These are phyloP conservation scores for Drosophila neocordata DNA, from an alignment of 1,140 invertebrate species.

Conservation along the genomic window DNA sequence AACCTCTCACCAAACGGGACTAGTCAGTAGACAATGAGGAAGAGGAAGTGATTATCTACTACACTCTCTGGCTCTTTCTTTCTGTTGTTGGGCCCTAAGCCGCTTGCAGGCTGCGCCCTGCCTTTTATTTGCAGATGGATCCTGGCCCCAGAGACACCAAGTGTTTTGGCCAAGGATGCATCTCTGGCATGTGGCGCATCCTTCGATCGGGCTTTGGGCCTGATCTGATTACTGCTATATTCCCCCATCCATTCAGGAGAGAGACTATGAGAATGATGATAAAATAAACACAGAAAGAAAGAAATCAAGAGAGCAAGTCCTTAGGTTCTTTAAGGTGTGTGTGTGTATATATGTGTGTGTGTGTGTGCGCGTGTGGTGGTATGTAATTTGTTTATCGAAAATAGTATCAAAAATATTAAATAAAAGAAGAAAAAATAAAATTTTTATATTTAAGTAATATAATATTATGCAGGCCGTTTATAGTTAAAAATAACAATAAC, in stretches of 20 bases:
- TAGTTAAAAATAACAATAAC: constrained; percentile 68
- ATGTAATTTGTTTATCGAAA: constrained; percentile 22
- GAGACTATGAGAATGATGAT: constrained; percentile 75
- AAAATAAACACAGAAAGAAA: constrained; percentile 47
- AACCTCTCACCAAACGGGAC: not conserved
- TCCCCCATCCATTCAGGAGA: constrained; percentile 50
- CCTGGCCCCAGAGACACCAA: constrained; percentile 45
- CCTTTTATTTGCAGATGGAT: constrained; percentile 18
- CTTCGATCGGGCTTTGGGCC: constrained; percentile 49
- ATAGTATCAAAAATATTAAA: not conserved
- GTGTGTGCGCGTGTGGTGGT: constrained; percentile 46
- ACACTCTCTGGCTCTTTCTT: not conserved
- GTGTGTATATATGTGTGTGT: constrained; percentile 18
- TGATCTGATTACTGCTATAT: constrained; percentile 38
- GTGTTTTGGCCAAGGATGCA: constrained; percentile 33
- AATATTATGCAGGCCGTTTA: constrained; percentile 55
- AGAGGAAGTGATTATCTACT: not conserved
- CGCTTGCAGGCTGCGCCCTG: constrained; percentile 49
- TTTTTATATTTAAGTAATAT: constrained; percentile 2
- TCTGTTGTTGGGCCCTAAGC: constrained; percentile 40
- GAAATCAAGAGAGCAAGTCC: constrained; percentile 35
- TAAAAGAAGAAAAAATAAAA: constrained; percentile 1
- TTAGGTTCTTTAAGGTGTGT: constrained; percentile 28
- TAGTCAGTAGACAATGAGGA: not conserved
- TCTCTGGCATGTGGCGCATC: constrained; percentile 36